A percentile compares a stretch with the other conserved stretches of the same genome.
Conservation (phyloP, 2,888 invertebrate genomes). For the Didymodactylos carnosus region DNA sequence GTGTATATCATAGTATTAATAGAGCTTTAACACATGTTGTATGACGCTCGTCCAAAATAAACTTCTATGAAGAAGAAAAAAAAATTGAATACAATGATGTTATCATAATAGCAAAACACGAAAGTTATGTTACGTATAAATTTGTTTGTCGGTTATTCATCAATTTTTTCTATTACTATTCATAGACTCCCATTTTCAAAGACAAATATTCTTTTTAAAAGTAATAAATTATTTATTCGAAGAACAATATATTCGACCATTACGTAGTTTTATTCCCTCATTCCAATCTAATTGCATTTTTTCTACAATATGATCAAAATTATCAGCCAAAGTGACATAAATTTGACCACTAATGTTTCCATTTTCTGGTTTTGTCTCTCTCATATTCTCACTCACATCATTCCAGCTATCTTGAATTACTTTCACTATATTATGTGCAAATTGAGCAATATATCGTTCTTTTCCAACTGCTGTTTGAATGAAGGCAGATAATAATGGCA, state of each 20-base stretch:
- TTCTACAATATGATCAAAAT: neutral
- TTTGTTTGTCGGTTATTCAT: too few relatives aligned
- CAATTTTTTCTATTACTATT: too few relatives aligned
- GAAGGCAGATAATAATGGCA: neutral
- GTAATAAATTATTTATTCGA: too few relatives aligned
- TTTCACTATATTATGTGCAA: neutral
- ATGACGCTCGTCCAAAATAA: too few relatives aligned
- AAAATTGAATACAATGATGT: too few relatives aligned
- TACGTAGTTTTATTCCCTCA: neutral
- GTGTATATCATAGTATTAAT: too few relatives aligned
- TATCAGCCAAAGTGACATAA: neutral
- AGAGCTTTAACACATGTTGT: too few relatives aligned
- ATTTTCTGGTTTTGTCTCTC: neutral
- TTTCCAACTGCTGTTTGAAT: neutral
- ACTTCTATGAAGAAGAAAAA: too few relatives aligned
- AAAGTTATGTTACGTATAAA: too few relatives aligned
- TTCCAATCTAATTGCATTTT: neutral
- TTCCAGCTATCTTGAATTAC: neutral
- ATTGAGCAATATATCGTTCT: neutral
- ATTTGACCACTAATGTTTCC: neutral
- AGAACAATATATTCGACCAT: neutral
- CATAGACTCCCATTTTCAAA: too few relatives aligned
- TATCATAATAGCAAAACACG: too few relatives aligned
- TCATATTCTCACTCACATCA: neutral
- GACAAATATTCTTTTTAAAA: too few relatives aligned